Evolutionary conservation across 37 sponge, comb jelly and placozoan genomes (phyloP).

Genomic region (Aplysina aerophoba): DNA sequence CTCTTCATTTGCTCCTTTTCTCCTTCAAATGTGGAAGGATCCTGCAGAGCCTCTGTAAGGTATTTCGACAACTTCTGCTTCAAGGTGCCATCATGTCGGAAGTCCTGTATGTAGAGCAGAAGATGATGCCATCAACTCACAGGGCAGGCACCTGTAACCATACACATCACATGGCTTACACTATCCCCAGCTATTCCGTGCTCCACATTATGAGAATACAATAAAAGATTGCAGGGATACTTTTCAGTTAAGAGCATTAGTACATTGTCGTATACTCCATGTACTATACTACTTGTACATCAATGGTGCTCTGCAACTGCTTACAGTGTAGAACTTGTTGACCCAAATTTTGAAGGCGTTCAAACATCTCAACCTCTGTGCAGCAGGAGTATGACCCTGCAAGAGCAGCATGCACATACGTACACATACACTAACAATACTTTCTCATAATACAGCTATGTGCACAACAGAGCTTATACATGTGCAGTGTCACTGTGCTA

Average conservation of each 20-base stretch:
- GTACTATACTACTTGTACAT: too few species aligned
- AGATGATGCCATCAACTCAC: too few species aligned
- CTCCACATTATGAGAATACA: too few species aligned
- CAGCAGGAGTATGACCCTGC: slow-evolving; percentile 12
- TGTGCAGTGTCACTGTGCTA: too few species aligned
- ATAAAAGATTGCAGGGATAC: too few species aligned
- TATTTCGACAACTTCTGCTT: slow-evolving; percentile 43
- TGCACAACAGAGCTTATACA: too few species aligned
- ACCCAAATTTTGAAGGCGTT: slow-evolving; percentile 62
- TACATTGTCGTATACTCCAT: too few species aligned
- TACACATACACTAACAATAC: slow-evolving; percentile 15
- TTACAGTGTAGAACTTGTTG: slow-evolving; percentile 66
- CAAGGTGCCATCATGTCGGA: slow-evolving; percentile 67
- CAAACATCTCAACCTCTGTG: slow-evolving; percentile 52
- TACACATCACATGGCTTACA: too few species aligned
- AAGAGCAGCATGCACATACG: slow-evolving; percentile 1
- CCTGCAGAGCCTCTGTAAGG: slow-evolving; percentile 11
- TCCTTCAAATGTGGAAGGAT: slow-evolving; percentile 2
- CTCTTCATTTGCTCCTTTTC: slow-evolving; percentile 48
- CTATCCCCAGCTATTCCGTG: too few species aligned
- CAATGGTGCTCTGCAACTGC: background rate
- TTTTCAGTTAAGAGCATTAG: too few species aligned
- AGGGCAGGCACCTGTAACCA: too few species aligned
- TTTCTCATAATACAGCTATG: too few species aligned
- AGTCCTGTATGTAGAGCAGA: slow-evolving; percentile 37